Conservation (phyloP, 2,797 vertebrate species). For the Rhabdomys pumilio region DNA sequence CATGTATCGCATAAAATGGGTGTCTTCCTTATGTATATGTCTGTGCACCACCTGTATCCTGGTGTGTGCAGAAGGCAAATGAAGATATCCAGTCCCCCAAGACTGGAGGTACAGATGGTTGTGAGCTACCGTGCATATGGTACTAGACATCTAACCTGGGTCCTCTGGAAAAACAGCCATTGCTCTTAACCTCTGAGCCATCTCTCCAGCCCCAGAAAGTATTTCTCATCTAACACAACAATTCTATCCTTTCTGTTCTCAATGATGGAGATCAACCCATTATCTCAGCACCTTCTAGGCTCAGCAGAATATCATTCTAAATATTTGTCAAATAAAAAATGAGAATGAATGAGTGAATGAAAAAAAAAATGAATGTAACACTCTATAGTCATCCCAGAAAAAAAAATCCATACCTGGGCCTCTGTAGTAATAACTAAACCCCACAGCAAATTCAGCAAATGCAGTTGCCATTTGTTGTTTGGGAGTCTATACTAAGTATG, state of each 20-base stretch:
- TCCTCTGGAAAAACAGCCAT: not conserved
- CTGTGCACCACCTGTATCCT: no score
- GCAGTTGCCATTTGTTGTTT: slow-evolving; percentile 38
- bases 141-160: not conserved
- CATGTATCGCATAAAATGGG: no score
- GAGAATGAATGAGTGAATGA: not conserved
- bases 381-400: slow-evolving; percentile 29
- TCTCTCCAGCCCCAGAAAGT: not conserved
- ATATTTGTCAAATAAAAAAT: slow-evolving; percentile 66
- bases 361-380: slow-evolving; percentile 35
- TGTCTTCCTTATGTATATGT: not conserved
- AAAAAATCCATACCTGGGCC: slow-evolving; percentile 31
- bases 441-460: not conserved
- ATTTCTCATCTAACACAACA: slow-evolving; percentile 33
- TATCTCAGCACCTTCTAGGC: not conserved
- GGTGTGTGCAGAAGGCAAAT: no score
- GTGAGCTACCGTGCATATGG: not conserved
- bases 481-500: not conserved
- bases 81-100: not conserved
- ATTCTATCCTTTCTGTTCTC: slow-evolving; percentile 55
- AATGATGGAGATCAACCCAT: not conserved
- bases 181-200: not conserved
- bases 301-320: slow-evolving; percentile 58
- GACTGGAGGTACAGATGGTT: not conserved
- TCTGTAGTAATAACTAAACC: slow-evolving; percentile 10